These are phyloP conservation scores for Orthosia cruda DNA, from an alignment of 2,888 invertebrate species.

Conservation along the genomic window DNA sequence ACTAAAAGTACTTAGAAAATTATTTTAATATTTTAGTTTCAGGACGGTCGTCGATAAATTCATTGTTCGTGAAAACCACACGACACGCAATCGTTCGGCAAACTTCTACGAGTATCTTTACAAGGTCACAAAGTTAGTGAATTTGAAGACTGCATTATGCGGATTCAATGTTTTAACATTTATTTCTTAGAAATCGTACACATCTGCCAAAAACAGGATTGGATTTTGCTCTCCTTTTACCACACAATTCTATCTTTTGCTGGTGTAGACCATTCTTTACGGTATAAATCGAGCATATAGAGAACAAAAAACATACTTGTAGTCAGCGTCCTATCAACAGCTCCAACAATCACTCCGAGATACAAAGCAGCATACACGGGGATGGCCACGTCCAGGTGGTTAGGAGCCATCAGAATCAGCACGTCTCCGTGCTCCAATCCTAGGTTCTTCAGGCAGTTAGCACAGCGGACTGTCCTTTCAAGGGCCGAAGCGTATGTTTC, in stretches of 20 bases:
- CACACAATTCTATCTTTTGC: no score
- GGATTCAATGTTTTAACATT: no score
- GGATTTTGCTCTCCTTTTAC: no score
- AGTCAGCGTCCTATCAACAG: slow-evolving; percentile 79
- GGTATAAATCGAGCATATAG: no score
- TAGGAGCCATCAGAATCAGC: slow-evolving; percentile 87
- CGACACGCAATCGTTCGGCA: not conserved
- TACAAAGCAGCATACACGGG: slow-evolving; percentile 89
- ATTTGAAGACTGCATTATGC: no score
- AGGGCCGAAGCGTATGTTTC: slow-evolving; percentile 85
- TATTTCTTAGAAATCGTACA: no score
- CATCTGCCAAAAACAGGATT: no score
- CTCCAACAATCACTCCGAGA: slow-evolving; percentile 82
- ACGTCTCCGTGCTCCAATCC: slow-evolving; percentile 86
- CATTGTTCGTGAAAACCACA: not conserved
- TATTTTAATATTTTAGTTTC: not conserved
- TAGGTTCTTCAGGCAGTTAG: slow-evolving; percentile 80
- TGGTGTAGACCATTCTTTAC: no score
- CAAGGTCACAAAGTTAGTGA: no score
- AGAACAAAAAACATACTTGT: slow-evolving; percentile 78
- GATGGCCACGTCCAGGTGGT: slow-evolving; percentile 85
- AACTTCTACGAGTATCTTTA: no score
- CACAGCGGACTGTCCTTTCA: slow-evolving; percentile 83
- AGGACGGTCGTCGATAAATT: not conserved
- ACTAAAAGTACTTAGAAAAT: not conserved